phyloP scores from a whole-genome alignment of 2,797 vertebrate genomes.

The Odontamblyopus lacepedii region DNA sequence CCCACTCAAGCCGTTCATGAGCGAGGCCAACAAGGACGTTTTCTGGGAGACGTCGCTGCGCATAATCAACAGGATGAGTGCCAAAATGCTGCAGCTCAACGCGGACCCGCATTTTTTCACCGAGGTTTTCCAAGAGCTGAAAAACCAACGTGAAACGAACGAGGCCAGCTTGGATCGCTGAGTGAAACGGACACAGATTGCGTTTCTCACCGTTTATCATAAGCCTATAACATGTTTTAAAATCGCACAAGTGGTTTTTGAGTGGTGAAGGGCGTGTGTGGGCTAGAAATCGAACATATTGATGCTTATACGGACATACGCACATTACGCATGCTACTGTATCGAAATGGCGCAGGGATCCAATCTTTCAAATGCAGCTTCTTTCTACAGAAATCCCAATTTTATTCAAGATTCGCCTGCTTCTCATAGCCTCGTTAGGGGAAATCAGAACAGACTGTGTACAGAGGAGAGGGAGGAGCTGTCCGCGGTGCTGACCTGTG shows the following conservation, averaged over 20 bases:
- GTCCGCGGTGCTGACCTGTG: conserved; percentile 83
- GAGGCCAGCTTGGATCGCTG: conserved; percentile 88
- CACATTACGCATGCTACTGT: conserved; percentile 66
- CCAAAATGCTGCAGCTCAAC: conserved; percentile 95
- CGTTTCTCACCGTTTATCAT: conserved; percentile 7
- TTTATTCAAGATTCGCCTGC: conserved; percentile 41
- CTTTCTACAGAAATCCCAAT: conserved; percentile 8
- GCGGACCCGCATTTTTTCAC: conserved; percentile 98
- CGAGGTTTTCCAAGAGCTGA: conserved; percentile 96
- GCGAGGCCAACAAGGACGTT: conserved; percentile 89
- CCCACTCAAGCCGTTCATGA: conserved; percentile 95
- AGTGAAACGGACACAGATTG: conserved; percentile 11
- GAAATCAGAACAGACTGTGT: conserved; percentile 28
- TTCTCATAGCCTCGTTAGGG: conserved; percentile 25
- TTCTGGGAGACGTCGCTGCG: conserved; percentile 94
- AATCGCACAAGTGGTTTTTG: conserved; percentile 37
- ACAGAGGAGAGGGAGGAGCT: conserved; percentile 70
- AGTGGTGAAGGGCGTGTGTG: conserved; percentile 15
- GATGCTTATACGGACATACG: conserved; percentile 42
- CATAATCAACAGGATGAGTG: conserved; percentile 91
- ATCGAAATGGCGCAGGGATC: conserved; percentile 32
- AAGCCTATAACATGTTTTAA: conserved; percentile 4
- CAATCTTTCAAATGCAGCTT: conserved; percentile 14
- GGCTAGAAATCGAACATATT: conserved; percentile 7
- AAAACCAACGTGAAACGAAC: conserved; percentile 85